Evolutionary conservation across 2,113 vertebrate species (phyloP).

Genomic region (Lagopus leucura): DNA sequence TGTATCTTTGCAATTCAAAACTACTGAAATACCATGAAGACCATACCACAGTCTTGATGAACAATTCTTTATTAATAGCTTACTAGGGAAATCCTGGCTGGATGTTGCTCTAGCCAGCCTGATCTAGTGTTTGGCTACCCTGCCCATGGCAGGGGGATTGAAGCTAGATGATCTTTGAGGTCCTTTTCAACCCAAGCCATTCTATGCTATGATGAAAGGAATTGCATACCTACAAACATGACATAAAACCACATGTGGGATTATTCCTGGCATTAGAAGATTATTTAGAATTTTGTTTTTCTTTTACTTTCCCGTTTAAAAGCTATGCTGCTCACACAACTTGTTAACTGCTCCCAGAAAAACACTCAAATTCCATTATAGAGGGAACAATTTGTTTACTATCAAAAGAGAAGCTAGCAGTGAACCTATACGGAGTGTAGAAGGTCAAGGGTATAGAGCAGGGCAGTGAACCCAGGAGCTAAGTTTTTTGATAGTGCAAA

Average conservation of each 20-base stretch:
- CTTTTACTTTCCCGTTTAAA: not conserved
- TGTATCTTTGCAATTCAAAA: not conserved
- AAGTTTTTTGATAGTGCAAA: not conserved
- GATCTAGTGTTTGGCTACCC: no score
- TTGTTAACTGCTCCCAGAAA: not conserved
- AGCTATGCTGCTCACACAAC: not conserved
- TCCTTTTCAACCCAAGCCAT: no score
- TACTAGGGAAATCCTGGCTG: not conserved
- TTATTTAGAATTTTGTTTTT: not conserved
- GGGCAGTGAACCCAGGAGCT: not conserved
- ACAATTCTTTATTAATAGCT: not conserved
- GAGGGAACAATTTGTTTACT: not conserved
- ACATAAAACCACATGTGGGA: not conserved
- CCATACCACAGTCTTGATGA: not conserved
- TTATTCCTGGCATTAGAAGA: not conserved
- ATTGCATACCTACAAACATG: not conserved
- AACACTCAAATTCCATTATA: not conserved
- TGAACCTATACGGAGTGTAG: rapidly evolving
- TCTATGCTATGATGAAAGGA: not conserved
- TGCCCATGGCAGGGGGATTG: no score
- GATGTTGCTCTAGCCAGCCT: no score
- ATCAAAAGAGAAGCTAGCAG: not conserved
- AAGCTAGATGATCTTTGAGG: no score
- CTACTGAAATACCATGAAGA: not conserved
- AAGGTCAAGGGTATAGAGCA: not conserved